Percentiles rank a stretch among this genome's conserved stretches.
phyloP scores from a whole-genome alignment of 2,113 vertebrate genomes.

The Murina feae region DNA sequence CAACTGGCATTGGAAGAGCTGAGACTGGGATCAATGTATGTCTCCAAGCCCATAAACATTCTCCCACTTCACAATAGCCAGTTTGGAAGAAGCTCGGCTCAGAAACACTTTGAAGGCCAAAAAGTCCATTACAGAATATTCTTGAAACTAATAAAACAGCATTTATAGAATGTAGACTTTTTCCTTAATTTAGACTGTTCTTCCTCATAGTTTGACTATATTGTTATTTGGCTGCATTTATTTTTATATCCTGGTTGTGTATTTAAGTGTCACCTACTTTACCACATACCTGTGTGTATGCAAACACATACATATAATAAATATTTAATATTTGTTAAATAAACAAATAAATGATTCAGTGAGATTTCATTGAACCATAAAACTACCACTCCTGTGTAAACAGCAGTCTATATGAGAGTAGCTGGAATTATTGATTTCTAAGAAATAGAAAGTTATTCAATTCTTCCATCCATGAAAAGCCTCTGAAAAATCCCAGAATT shows the following conservation, averaged over 20 bases:
- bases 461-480: background rate
- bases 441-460: slow-evolving; percentile 18
- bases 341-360: background rate
- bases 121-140: too few species aligned
- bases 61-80: too few species aligned
- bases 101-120: too few species aligned
- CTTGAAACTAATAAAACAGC: too few species aligned
- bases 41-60: too few species aligned
- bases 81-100: too few species aligned
- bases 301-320: background rate
- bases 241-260: background rate
- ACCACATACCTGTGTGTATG: background rate
- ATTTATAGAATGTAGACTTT: too few species aligned
- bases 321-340: background rate
- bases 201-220: background rate
- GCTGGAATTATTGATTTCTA: background rate
- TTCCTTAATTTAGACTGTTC: background rate
- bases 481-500: background rate
- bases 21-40: too few species aligned
- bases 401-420: background rate
- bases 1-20: too few species aligned
- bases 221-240: background rate
- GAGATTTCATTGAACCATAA: slow-evolving; percentile 12
- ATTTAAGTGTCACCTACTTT: background rate
- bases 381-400: background rate